Base-by-base conservation (phyloP, 1,140 invertebrate genomes). In the Temnothorax nylanderi region DNA sequence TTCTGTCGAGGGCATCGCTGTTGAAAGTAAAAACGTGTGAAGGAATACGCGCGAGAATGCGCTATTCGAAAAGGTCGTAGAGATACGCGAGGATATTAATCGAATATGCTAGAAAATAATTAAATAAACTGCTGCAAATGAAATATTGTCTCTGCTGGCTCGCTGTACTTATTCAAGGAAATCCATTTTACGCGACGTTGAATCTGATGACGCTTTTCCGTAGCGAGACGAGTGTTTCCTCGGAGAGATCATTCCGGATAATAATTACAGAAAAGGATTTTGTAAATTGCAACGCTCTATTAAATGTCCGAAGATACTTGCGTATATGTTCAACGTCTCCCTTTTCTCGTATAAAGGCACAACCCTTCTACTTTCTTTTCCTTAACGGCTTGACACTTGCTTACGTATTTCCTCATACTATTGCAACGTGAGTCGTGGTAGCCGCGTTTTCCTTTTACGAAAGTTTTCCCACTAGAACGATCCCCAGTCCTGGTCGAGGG, bases 391-490 rank as follows among this genome's bases (percentile, higher is more conserved):
- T 26, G 41, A 58, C 37, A 60, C 54, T 84, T 47, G 54, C 54
- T 81, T 75, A 49, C 56, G n/a, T 75, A 75, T 74, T 75, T 84
- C 41, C 13, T 84, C 47, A 75, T 6, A 49, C 26, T 62, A 49
- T 49, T 47, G 41, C 69, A 41, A 13, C 21, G 47, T 16, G 67
- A 71, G 37, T 77, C 37, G 34, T 11, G 37, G 13, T 69, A 41
- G 32, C n/a, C 13, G 54, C 18, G 41, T 75, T 75, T 74, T 49
- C 44, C 16, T 75, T 75, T 75, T 84, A 49, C 41, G 18, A 84
- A 84, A 84, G 69, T 84, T 84, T 82, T 74, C 67, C 67, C 80
- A 72, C 51, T 82, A 60, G 54, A 84, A 62, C 69, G 80, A 84
- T 84, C 44, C 62, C 54, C 44, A 7, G 41, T 72, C 51, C 26